Evolutionary conservation across 2,113 vertebrate genomes (phyloP), one percentile per base, ranked within the genome.

Genomic region (Scophthalmus maximus): DNA sequence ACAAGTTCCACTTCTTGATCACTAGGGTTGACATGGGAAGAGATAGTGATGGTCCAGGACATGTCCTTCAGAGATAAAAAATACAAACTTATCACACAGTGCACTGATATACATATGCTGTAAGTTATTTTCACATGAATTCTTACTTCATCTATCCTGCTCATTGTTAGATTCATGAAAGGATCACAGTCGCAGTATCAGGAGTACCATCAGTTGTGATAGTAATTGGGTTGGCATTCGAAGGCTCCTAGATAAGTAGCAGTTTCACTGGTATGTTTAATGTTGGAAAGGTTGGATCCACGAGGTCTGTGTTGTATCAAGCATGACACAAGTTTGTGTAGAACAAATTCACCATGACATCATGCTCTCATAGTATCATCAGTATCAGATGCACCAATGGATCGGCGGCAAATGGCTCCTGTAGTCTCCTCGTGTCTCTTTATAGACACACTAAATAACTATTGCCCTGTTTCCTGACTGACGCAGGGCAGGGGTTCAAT

Each of bases 11-110:
- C 49, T 71, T 76, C 76, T 72, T 57, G 47, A 51, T 61, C 47
- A 6, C 23, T 50, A 1, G 2, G 40, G 27, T 15, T 53, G 4
- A 49, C 47, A 40, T 47, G 2, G 69, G 91, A 78, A 72, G 85
- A 87, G 82, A 84, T 78, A 68, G 85, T 91, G 88, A 76, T 64
- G 46, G 30, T 18, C 29, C 23, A n/a, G n/a, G 56, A 15, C 15
- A 40, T 5, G 56, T 57, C 26, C 44, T 46, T 52, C n/a, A 17
- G 26, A 55, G 3, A 9, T 8, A 23, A 20, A 49, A 3, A 10
- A 23, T 20, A 15, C 40, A n/a, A 6, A 44, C 17, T 6, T 8
- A 44, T 44, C 10, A 34, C 15, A 47, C 14, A 46, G 14, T 2
- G 0, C 12, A 22, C 12, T 15, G 11, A 9, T 17, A 3, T 8